Base-by-base conservation (phyloP, 2,797 vertebrate species). In the Podarcis siculus region DNA sequence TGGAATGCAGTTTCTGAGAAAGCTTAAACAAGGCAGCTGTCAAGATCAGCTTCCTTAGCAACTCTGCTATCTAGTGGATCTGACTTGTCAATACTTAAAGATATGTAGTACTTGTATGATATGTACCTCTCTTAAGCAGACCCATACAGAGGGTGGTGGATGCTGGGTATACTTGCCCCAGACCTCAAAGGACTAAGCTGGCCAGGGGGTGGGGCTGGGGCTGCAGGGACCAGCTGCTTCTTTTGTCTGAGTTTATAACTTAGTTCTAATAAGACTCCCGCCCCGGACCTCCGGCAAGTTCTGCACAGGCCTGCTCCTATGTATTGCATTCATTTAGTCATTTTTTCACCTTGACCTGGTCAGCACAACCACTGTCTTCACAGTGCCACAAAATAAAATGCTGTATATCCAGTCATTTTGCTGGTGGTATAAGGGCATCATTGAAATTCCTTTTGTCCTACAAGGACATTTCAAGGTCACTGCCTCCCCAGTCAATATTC, bases 261-360 rank as follows among this genome's bases (percentile, higher is more conserved):
- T 4, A 55, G 15, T 55, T 55, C 49, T 55, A 55, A 4, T 55
- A 55, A 55, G 49, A 55, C 49, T 55, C 49, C 13, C 1, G 49
- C 49, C 49, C 13, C 13, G 3, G 49, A 55, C 13, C 13, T 15
- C 49, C 4, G 3, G 15, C 12, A 55, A 15, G 13, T 15, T 55
- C 49, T 15, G 49, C 49, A 55, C 49, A 55, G 49, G 13, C 49
- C 49, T 55, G 49, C 77, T 80, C 66, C 12, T 69, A 69, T 27
- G 66, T 30, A 64, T 30, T 79, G 73, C 80, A 72, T 79, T 86
- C 37, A 79, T 72, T 79, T 86, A 79, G 67, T 37, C 55, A 79
- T 83, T 86, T 86, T 83, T 67, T 72, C 75, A 83, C 12, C 39
- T 83, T 86, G 75, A 66, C 75, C 80, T 49, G 76, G 39, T 80